phyloP scores from a whole-genome alignment of 2,113 vertebrate species.

The Panthera uncia region DNA sequence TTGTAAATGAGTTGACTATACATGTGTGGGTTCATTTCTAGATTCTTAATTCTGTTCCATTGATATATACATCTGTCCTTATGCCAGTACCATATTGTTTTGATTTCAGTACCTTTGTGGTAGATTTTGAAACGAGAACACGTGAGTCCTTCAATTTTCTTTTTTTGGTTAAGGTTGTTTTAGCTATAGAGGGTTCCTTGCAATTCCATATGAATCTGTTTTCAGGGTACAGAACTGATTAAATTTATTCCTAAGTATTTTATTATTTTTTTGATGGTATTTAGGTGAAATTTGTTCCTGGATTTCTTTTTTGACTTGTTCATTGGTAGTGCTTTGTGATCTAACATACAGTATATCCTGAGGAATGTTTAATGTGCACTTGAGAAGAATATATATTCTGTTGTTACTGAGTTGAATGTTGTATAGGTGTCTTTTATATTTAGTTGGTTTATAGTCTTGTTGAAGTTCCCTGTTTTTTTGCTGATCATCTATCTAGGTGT shows the following conservation, averaged over 20 bases:
- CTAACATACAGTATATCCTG: neutral
- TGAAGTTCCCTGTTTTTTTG: neutral
- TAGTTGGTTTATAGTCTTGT: neutral
- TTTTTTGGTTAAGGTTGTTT: neutral
- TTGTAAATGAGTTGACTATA: neutral
- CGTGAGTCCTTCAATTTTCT: neutral
- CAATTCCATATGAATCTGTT: neutral
- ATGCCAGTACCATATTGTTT: neutral
- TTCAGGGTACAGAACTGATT: neutral
- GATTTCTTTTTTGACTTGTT: neutral
- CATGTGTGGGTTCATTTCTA: neutral
- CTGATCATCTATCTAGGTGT: neutral
- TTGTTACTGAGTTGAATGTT: neutral
- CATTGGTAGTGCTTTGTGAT: neutral
- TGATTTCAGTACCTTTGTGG: neutral
- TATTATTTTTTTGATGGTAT: neutral
- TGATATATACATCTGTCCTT: too few species aligned
- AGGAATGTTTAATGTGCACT: neutral
- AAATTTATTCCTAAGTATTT: neutral
- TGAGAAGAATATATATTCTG: neutral
- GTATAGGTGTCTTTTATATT: neutral
- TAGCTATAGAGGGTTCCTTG: neutral
- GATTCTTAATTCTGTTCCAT: too few species aligned
- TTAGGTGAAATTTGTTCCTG: neutral
- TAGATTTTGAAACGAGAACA: neutral